Evolutionary conservation across 2,113 vertebrate genomes (phyloP).

Genomic region (Antechinus stuartii): DNA sequence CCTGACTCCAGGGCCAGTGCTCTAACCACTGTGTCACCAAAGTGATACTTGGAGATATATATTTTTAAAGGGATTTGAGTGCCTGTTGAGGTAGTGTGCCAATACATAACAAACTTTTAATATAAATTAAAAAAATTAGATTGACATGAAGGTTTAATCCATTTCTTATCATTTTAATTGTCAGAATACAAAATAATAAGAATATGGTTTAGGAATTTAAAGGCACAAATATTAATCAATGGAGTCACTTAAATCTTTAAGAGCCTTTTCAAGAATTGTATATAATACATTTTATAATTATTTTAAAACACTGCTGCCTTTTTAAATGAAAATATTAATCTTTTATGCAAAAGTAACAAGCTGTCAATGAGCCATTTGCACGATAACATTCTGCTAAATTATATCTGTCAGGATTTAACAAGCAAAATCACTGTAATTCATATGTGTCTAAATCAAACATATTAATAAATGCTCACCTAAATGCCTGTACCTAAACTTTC

Average conservation of each 20-base stretch:
- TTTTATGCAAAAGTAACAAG: neutral
- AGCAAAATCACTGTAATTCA: neutral
- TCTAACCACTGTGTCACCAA: no score
- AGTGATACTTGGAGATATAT: no score
- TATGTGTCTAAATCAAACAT: neutral
- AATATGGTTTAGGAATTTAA: slow-evolving; percentile 17
- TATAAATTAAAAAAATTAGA: neutral
- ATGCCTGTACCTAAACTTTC: neutral
- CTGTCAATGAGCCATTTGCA: neutral
- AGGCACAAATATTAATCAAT: slow-evolving; percentile 17
- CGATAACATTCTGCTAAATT: neutral
- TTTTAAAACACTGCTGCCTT: slow-evolving; percentile 14
- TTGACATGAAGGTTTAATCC: slow-evolving; percentile 25
- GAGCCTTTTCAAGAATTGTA: slow-evolving; percentile 26
- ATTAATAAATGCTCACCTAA: neutral
- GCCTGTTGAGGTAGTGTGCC: neutral
- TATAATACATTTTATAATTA: slow-evolving; percentile 30
- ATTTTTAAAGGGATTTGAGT: neutral
- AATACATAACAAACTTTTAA: neutral
- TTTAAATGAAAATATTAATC: slow-evolving; percentile 25
- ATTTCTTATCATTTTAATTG: slow-evolving; percentile 67
- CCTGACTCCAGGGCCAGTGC: no score
- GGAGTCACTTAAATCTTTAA: slow-evolving; percentile 37
- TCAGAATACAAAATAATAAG: slow-evolving; percentile 28
- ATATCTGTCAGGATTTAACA: neutral